Conservation (phyloP, 2,113 vertebrate genomes). For the Argyrosomus japonicus region DNA sequence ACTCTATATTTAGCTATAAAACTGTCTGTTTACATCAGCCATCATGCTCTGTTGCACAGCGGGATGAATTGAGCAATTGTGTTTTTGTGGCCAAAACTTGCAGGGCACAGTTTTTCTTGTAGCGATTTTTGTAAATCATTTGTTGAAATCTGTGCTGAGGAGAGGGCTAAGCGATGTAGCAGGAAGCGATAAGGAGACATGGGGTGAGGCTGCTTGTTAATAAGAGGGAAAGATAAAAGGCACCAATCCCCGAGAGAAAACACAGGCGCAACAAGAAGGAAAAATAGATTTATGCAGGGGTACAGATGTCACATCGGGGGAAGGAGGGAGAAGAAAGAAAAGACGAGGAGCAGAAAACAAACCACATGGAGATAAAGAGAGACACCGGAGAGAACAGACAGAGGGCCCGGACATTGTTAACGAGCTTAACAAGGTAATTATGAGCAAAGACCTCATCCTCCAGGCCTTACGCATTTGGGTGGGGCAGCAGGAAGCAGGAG, state of each 20-base stretch:
- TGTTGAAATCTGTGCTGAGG: constrained; percentile 44
- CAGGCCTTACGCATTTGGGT: constrained; percentile 54
- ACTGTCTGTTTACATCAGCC: constrained; percentile 67
- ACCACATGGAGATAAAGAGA: constrained; percentile 39
- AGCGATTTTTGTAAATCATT: constrained; percentile 28
- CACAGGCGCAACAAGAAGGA: constrained; percentile 51
- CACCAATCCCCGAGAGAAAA: constrained; percentile 56
- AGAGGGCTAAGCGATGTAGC: constrained; percentile 31
- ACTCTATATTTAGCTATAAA: constrained; percentile 60
- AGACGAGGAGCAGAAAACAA: constrained; percentile 28
- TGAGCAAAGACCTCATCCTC: constrained; percentile 59
- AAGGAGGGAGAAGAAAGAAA: constrained; percentile 15
- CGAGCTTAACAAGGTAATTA: constrained; percentile 76
- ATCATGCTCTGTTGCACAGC: constrained; percentile 48
- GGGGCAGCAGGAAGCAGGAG: constrained; percentile 22
- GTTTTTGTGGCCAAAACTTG: constrained; percentile 47
- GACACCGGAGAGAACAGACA: constrained; percentile 38
- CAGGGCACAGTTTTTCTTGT: background rate
- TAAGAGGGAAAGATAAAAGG: constrained; percentile 62
- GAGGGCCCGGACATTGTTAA: constrained; percentile 66
- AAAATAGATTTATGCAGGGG: constrained; percentile 63
- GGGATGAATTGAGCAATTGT: constrained; percentile 35
- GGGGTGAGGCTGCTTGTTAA: constrained; percentile 54
- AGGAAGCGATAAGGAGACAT: constrained; percentile 33
- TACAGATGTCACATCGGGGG: constrained; percentile 57